A percentile compares a stretch with the other conserved stretches of the same genome.
Conservation (phyloP, 2,797 vertebrate species). For the Pagetopsis macropterus region DNA sequence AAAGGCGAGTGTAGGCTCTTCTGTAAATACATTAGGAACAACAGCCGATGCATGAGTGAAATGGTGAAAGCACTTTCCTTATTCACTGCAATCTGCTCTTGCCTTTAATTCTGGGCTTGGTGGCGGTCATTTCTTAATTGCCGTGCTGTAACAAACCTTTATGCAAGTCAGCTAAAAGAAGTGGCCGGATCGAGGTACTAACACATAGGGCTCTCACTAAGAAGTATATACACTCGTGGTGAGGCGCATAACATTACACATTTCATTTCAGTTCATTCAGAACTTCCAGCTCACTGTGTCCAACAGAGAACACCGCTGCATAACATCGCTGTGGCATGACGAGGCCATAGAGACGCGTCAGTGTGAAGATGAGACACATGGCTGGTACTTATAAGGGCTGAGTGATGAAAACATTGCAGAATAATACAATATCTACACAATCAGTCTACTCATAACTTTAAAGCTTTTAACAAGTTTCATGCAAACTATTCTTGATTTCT, state of each 20-base stretch:
- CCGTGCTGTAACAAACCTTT: conserved; percentile 32
- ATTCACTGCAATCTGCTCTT: conserved; percentile 12
- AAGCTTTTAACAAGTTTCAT: neutral
- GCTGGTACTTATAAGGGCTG: conserved; percentile 43
- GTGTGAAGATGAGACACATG: neutral
- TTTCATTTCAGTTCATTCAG: neutral
- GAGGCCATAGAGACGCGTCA: neutral
- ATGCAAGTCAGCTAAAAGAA: conserved; percentile 41
- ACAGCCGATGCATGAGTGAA: neutral
- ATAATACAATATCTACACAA: neutral
- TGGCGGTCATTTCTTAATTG: neutral
- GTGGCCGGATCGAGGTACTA: conserved; percentile 18
- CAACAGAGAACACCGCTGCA: neutral
- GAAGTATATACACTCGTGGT: neutral
- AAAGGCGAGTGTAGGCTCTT: neutral
- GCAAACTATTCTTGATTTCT: neutral
- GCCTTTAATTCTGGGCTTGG: neutral
- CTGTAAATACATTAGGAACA: neutral
- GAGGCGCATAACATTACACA: neutral
- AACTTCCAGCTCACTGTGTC: conserved; percentile 21
- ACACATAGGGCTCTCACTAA: neutral
- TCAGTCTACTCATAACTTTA: neutral
- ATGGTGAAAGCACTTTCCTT: conserved; percentile 2
- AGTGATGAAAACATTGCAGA: conserved; percentile 26
- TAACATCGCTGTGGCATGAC: neutral